A percentile compares a stretch with the other conserved stretches of the same genome.
phyloP scores from a whole-genome alignment of 2,797 vertebrate species.

The Staurois parvus region DNA sequence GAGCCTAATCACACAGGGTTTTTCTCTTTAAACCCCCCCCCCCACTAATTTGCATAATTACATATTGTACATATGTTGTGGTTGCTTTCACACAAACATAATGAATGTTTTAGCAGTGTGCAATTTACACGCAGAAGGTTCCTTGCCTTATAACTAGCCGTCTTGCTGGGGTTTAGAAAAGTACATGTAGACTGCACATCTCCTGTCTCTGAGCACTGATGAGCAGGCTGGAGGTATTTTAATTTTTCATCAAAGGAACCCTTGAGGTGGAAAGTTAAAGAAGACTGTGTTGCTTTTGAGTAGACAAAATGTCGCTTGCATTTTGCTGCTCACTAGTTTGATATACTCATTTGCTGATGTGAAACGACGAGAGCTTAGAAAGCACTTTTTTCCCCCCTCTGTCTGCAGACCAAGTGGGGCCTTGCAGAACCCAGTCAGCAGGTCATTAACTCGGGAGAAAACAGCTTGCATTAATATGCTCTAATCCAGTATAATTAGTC shows the following conservation, averaged over 20 bases:
- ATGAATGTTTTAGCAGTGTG: neutral
- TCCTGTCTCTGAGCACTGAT: constrained; percentile 59
- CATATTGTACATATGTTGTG: neutral
- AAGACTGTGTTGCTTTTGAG: constrained; percentile 73
- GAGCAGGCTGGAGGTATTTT: constrained; percentile 70
- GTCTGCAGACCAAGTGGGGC: constrained; percentile 79
- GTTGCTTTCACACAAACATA: neutral
- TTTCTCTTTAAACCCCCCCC: neutral
- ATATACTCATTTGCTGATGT: constrained; percentile 87
- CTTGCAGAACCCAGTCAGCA: constrained; percentile 85
- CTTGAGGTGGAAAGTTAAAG: constrained; percentile 79
- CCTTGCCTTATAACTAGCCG: neutral
- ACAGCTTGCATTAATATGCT: constrained; percentile 99
- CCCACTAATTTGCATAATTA: neutral
- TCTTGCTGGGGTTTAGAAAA: neutral
- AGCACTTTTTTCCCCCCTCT: constrained; percentile 79
- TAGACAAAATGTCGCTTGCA: constrained; percentile 79
- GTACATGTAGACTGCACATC: neutral
- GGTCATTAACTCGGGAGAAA: constrained; percentile 96
- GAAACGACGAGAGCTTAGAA: constrained; percentile 83
- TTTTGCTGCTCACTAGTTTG: constrained; percentile 83
- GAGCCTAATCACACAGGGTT: too few relatives aligned
- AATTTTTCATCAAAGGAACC: constrained; percentile 82
- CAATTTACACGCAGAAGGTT: neutral
- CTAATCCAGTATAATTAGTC: constrained; percentile 99